These are phyloP conservation scores for Drosophila paucipuncta DNA, from an alignment of 2,888 invertebrate genomes.

Conservation along the genomic window DNA sequence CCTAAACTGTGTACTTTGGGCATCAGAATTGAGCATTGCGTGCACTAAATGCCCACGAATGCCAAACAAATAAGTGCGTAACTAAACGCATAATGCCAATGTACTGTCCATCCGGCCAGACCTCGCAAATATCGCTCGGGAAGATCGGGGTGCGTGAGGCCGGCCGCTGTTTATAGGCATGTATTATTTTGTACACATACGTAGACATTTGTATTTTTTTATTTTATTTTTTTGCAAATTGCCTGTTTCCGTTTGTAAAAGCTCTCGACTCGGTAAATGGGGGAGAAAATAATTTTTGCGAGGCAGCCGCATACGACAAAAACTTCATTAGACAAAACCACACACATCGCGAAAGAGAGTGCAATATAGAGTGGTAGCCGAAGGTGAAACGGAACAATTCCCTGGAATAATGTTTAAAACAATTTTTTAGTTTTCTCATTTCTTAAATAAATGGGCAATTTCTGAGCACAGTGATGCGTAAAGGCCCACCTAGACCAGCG, in stretches of 20 bases:
- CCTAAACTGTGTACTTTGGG: constrained; percentile 69
- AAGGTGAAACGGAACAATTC: constrained; percentile 51
- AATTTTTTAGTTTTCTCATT: constrained; percentile 8
- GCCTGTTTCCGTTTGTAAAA: constrained; percentile 72
- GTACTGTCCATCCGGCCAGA: constrained; percentile 16
- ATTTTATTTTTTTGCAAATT: constrained; percentile 63
- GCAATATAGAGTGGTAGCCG: not conserved
- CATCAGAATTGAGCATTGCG: constrained; percentile 68
- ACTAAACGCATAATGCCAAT: constrained; percentile 77
- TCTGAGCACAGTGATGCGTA: constrained; percentile 74
- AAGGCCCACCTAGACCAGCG: constrained; percentile 39
- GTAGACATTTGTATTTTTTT: constrained; percentile 36
- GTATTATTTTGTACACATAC: constrained; percentile 22
- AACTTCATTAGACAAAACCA: constrained; percentile 49
- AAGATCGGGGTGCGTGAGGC: constrained; percentile 45
- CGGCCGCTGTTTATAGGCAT: constrained; percentile 13
- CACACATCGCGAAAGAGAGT: not conserved
- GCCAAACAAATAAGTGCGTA: constrained; percentile 67
- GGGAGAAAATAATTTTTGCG: constrained; percentile 51
- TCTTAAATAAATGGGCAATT: constrained; percentile 69
- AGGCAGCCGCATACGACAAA: constrained; percentile 40
- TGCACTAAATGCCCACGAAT: constrained; percentile 59
- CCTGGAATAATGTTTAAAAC: constrained; percentile 58
- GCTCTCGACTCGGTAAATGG: constrained; percentile 45
- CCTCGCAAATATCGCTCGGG: not conserved